These are phyloP conservation scores for Takifugu flavidus DNA, from an alignment of 2,113 vertebrate genomes.

Conservation along the genomic window DNA sequence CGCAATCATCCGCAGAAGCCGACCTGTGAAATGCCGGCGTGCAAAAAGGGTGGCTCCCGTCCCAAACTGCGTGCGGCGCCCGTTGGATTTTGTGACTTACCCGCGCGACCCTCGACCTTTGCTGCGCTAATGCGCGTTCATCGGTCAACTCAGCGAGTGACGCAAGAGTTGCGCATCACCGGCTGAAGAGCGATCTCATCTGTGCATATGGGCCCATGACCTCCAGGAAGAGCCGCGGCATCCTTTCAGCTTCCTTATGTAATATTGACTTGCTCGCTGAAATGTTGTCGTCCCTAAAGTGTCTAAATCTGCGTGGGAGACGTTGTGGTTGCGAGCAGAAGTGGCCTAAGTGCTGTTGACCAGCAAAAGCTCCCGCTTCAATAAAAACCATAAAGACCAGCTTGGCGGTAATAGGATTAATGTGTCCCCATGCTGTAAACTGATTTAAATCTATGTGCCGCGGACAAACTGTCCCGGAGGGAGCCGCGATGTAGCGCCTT, in stretches of 20 bases:
- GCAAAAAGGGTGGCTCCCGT: too few relatives aligned
- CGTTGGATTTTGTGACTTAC: too few relatives aligned
- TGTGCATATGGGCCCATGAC: slow-evolving; percentile 6
- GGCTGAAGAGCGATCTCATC: slow-evolving; percentile 9
- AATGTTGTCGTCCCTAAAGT: slow-evolving; percentile 27
- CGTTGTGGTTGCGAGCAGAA: not conserved
- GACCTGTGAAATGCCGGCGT: too few relatives aligned
- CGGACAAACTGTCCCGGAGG: slow-evolving; percentile 36
- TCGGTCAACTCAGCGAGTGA: slow-evolving; percentile 2
- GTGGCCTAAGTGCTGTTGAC: slow-evolving; percentile 31
- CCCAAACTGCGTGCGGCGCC: not conserved
- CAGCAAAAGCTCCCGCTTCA: slow-evolving; percentile 45
- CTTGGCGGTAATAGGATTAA: slow-evolving; percentile 62
- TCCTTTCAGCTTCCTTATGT: slow-evolving; percentile 35
- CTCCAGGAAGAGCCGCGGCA: slow-evolving; percentile 16
- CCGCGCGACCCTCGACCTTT: too few relatives aligned
- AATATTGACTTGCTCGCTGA: slow-evolving; percentile 32
- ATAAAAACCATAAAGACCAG: slow-evolving; percentile 52
- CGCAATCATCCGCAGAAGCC: too few relatives aligned
- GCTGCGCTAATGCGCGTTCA: too few relatives aligned
- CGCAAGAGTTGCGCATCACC: slow-evolving; percentile 1
- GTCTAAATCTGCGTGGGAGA: slow-evolving; percentile 18
- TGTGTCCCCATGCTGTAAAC: slow-evolving; percentile 54
- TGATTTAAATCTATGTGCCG: slow-evolving; percentile 46
- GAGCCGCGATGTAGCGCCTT: slow-evolving; percentile 17